phyloP scores from a whole-genome alignment of 2,888 invertebrate genomes.

The Metacarcinus magister region DNA sequence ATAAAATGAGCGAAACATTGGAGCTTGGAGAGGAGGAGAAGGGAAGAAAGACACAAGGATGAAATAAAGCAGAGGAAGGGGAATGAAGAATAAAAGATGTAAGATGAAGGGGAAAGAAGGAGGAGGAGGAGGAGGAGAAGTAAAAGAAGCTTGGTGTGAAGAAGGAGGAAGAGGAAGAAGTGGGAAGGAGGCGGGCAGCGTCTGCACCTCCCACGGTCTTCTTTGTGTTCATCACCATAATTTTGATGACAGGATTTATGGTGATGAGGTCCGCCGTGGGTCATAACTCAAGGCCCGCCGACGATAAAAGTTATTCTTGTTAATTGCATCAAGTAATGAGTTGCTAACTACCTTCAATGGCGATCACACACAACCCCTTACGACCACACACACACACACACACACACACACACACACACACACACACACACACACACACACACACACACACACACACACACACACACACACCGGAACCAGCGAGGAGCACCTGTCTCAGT shows the following conservation, averaged over 20 bases:
- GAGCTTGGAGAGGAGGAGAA: not conserved
- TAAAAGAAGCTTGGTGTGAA: slow-evolving; percentile 31
- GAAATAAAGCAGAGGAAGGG: not conserved
- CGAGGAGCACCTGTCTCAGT: not conserved
- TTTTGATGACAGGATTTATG: slow-evolving; percentile 80
- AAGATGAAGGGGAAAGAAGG: not conserved
- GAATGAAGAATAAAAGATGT: slow-evolving; percentile 40
- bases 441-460: slow-evolving; percentile 50
- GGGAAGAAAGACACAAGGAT: not conserved
- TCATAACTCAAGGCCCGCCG: slow-evolving; percentile 77
- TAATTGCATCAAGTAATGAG: slow-evolving; percentile 81
- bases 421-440: slow-evolving; percentile 61
- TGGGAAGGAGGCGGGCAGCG: not conserved
- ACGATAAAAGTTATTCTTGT: slow-evolving; percentile 81
- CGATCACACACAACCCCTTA: slow-evolving; percentile 70
- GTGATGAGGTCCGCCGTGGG: slow-evolving; percentile 80
- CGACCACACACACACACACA: not conserved
- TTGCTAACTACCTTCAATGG: slow-evolving; percentile 79
- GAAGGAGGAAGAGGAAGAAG: slow-evolving; percentile 39
- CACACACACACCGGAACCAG: slow-evolving; percentile 16
- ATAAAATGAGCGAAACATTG: not conserved
- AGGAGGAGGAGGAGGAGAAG: slow-evolving; percentile 26
- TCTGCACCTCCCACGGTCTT: slow-evolving; percentile 66
- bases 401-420: slow-evolving; percentile 41
- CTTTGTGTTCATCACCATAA: slow-evolving; percentile 79